Evolutionary conservation across 1,140 invertebrate genomes (phyloP), one percentile per base, ranked within the genome.

Genomic region (Calephelis nemesis): DNA sequence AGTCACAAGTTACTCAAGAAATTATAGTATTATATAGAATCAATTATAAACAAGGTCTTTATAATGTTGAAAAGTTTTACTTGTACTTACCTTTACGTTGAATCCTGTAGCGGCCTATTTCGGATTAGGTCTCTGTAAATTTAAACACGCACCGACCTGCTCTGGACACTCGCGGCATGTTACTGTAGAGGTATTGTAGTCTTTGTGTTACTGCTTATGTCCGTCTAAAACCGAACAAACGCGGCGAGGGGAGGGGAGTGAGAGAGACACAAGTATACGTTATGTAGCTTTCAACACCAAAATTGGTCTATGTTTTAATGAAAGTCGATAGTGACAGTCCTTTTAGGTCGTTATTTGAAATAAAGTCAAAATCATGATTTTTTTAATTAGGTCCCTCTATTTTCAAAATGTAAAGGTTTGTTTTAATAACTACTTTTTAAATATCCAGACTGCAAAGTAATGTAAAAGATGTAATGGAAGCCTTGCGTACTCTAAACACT

Each of bases 71-170:
- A 50, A 50, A 50, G n/a, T 50, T 13, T 50, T 15, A 50, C 49
- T 50, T 50, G 49, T 50, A 50, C 49, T 50, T 50, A 15, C 49
- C 49, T 50, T 50, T 50, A 50, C 15, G 15, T 50, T 50, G n/a
- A 50, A 50, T 50, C 49, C n/a, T 13, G 49, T 50, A 50, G 49
- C 49, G 49, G 49, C 49, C 49, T 50, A 50, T 50, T 50, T 50
- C 49, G 49, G 45, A 8, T 47, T 47, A 47, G 45, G 49, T 50
- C 49, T 13, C 49, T 50, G 15, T 50, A 50, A 50, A 50, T 13
- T 7, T 50, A 50, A 50, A 50, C n/a, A 50, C 49, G 49, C 49
- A 50, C n/a, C 49, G 49, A 50, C 49, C 49, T 50, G n/a, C 15
- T 50, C 49, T 13, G n/a, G 49, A 15, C 49, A 50, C 49, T 50